phyloP scores from a whole-genome alignment of 64 coral and sea anemone species.

The Orbicella faveolata region DNA sequence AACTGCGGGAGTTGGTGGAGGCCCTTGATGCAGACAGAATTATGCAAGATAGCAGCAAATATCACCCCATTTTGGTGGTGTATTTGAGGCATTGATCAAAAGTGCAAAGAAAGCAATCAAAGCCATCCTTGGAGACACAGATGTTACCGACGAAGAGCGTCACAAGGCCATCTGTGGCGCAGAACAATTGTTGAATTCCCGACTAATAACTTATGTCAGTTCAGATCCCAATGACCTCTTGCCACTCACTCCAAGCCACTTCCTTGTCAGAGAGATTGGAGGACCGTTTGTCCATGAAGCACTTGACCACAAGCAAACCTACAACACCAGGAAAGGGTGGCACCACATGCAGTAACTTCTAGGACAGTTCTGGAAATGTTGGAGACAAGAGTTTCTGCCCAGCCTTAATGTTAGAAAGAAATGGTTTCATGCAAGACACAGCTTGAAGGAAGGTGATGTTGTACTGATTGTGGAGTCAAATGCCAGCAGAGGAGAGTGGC shows the following conservation, averaged over 20 bases:
- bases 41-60: conserved; percentile 2
- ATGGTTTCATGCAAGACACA: conserved; percentile 34
- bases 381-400: conserved; percentile 45
- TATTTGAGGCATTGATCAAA: conserved; percentile 54
- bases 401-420: conserved; percentile 37
- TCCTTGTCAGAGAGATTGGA: conserved; percentile 42
- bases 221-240: conserved; percentile 45
- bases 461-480: conserved; percentile 52
- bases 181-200: conserved; percentile 57
- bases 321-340: conserved; percentile 28
- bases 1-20: conserved; percentile 34
- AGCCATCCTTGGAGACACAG: conserved; percentile 31
- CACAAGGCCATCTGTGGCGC: conserved; percentile 44
- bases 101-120: conserved; percentile 41
- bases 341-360: conserved; percentile 29
- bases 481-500: conserved; percentile 47
- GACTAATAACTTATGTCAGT: conserved; percentile 47
- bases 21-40: conserved; percentile 21
- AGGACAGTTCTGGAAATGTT: conserved; percentile 23
- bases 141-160: conserved; percentile 49
- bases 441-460: conserved; percentile 39
- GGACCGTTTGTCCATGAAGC: conserved; percentile 34
- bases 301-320: not conserved
- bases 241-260: conserved; percentile 42
- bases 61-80: conserved; percentile 50